phyloP scores from a whole-genome alignment of 2,113 vertebrate species.

The Solea solea region DNA sequence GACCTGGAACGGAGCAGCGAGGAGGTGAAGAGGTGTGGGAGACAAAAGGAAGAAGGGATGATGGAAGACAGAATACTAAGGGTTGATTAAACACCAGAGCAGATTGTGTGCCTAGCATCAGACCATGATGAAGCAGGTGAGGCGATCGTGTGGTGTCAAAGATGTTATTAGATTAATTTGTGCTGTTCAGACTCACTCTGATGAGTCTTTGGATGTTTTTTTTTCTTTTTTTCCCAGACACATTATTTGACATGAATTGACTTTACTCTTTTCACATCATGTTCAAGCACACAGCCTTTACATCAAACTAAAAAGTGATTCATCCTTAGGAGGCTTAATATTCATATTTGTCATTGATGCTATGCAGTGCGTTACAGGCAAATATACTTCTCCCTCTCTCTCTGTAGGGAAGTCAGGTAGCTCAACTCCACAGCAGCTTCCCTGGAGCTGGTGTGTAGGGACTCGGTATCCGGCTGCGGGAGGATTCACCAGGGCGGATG shows the following conservation, averaged over 20 bases:
- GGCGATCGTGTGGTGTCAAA: neutral
- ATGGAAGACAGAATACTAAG: neutral
- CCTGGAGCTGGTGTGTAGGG: constrained; percentile 32
- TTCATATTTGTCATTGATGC: constrained; percentile 37
- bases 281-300: constrained; percentile 10
- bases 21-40: neutral
- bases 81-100: constrained; percentile 2
- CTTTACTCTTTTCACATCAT: neutral
- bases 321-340: constrained; percentile 19
- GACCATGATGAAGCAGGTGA: neutral
- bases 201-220: too few species aligned
- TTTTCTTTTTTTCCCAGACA: constrained; percentile 3
- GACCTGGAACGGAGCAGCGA: neutral
- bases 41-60: neutral
- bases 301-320: constrained; percentile 24
- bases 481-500: constrained; percentile 28
- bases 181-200: too few species aligned
- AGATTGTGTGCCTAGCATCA: constrained; percentile 1
- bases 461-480: constrained; percentile 39
- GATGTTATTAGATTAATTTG: too few species aligned
- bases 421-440: constrained; percentile 35
- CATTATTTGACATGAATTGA: constrained; percentile 7
- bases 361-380: constrained; percentile 22
- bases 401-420: constrained; percentile 43
- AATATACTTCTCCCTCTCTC: constrained; percentile 30